Conservation (phyloP, 2,888 invertebrate genomes). For the Tenthredo distinguenda region DNA sequence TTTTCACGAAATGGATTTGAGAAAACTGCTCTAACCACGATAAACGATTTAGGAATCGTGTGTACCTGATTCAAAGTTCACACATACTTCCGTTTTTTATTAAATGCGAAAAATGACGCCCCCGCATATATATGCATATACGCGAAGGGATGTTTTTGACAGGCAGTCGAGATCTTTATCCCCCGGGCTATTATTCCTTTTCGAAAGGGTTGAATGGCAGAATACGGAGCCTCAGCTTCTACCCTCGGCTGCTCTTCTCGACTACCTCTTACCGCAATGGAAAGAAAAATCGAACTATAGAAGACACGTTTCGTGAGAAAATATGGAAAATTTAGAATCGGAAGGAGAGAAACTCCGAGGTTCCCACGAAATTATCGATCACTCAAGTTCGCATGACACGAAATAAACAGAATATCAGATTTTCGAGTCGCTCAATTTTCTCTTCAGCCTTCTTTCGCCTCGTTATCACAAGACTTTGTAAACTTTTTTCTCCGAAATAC, state of each 20-base stretch:
- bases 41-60: not conserved
- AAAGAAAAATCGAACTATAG: not conserved
- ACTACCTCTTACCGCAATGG: conserved; percentile 11
- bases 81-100: too few species aligned
- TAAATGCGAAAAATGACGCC: not conserved
- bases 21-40: not conserved
- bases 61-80: too few species aligned
- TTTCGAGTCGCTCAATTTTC: not conserved
- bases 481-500: not conserved
- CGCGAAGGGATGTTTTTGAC: not conserved
- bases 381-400: not conserved
- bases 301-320: conserved; percentile 39
- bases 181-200: conserved; percentile 21
- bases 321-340: conserved; percentile 17
- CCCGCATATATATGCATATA: not conserved
- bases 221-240: not conserved
- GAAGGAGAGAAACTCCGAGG: not conserved
- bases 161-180: conserved; percentile 28
- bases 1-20: not conserved
- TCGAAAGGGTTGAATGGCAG: conserved; percentile 31
- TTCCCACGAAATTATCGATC: conserved; percentile 43
- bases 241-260: not conserved
- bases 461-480: not conserved
- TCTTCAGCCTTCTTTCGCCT: not conserved
- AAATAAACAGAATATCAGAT: not conserved